A percentile compares a stretch with the other conserved stretches of the same genome.
Conservation (phyloP, 2,113 vertebrate species). For the Lophotis ruficrista region DNA sequence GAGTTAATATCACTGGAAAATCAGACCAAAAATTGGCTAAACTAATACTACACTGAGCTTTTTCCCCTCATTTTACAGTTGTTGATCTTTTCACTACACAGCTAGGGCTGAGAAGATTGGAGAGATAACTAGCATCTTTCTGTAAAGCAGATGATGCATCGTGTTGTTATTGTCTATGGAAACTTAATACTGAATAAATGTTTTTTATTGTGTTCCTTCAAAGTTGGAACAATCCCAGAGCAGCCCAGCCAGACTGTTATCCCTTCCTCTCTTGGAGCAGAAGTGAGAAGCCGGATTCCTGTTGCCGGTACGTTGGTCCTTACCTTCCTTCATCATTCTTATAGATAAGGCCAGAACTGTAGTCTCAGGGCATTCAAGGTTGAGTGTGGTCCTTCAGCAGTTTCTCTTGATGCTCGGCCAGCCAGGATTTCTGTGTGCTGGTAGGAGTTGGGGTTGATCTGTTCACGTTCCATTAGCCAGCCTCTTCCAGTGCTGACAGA, state of each 20-base stretch:
- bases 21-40: neutral
- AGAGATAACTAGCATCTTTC: neutral
- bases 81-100: neutral
- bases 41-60: neutral
- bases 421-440: neutral
- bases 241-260: constrained; percentile 74
- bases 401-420: neutral
- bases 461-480: neutral
- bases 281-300: constrained; percentile 74
- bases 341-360: neutral
- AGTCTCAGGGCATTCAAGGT: neutral
- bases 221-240: constrained; percentile 88
- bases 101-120: neutral
- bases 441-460: neutral
- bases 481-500: neutral
- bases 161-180: neutral
- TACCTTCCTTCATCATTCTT: neutral
- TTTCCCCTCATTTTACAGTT: neutral
- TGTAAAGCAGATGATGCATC: neutral
- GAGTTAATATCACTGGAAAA: neutral
- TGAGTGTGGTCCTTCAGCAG: neutral
- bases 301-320: constrained; percentile 45
- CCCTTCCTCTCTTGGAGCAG: constrained; percentile 71
- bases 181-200: neutral
- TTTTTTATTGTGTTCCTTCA: neutral